Percentiles rank a stretch among this genome's conserved stretches.
Evolutionary conservation across 2,888 invertebrate species (phyloP).

Genomic region (Drosophila formosana): DNA sequence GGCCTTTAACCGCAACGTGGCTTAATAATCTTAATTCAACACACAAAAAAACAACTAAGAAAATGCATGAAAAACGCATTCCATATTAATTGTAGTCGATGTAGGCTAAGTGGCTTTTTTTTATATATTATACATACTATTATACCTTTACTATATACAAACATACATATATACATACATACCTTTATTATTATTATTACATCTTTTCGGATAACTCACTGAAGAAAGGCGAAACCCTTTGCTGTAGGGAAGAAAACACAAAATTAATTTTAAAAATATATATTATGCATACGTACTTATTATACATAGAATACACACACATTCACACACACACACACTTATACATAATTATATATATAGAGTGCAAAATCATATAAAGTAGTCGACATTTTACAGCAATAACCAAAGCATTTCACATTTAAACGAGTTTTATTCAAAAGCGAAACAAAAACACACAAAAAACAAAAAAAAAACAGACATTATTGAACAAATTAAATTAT

Average conservation of each 20-base stretch:
- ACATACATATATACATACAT: conserved; percentile 14
- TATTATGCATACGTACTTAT: conserved; percentile 24
- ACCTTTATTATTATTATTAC: conserved; percentile 13
- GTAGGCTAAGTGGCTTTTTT: conserved; percentile 49
- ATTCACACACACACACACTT: conserved; percentile 21
- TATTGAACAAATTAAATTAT: conserved; percentile 74
- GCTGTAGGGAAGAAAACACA: conserved; percentile 31
- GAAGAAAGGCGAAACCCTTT: conserved; percentile 38
- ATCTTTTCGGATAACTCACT: conserved; percentile 33
- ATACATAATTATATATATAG: conserved; percentile 31
- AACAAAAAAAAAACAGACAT: conserved; percentile 33
- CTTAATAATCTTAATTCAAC: conserved; percentile 66
- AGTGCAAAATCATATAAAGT: conserved; percentile 51
- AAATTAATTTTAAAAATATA: conserved; percentile 38
- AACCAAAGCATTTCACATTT: conserved; percentile 84
- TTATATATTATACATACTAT: conserved; percentile 26
- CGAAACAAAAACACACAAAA: conserved; percentile 43
- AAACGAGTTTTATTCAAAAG: conserved; percentile 54
- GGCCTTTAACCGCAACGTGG: conserved; percentile 84
- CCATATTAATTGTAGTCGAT: conserved; percentile 53
- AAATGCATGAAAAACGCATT: conserved; percentile 40
- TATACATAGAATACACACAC: conserved; percentile 23
- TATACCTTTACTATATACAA: not conserved
- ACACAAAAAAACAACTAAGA: conserved; percentile 1
- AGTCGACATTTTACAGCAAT: conserved; percentile 84